Evolutionary conservation across 2,888 invertebrate species (phyloP), one percentile per base, ranked within the genome.

Genomic region (Brachyopa scutellaris): DNA sequence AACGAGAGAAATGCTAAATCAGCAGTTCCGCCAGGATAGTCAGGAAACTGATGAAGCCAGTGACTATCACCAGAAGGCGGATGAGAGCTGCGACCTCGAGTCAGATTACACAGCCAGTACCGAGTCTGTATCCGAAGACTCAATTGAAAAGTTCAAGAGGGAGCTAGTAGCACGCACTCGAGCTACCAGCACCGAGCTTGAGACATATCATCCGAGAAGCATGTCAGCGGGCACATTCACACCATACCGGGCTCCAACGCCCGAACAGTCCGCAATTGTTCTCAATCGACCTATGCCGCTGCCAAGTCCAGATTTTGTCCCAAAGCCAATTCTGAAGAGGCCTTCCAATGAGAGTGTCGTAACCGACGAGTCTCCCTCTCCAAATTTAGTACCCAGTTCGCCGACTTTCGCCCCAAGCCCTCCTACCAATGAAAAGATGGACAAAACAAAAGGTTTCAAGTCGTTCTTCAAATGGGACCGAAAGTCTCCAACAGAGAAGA

Each of bases 301-400:
- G 45, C 93, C 94, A 0, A 93, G 94, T 88, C 94, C 95, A 0
- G 94, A 93, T 88, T 93, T 94, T 86, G 90, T 94, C 29, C 96
- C 96, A 0, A 96, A 96, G 88, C 96, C 96, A 0, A 96, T 96
- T 85, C 88, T 96, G 9, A 96, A 96, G 87, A 92, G 93, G 66
- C 91, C 90, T 1, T 89, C 90, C 2, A 88, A 86, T 40, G 92
- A 92, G 84, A 86, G 88, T 23, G 89, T 91, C 45, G 85, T 89
- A 4, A 87, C 86, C 19, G 88, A 84, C 87, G 84, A 85, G 2
- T 61, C 78, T 4, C 21, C n/a, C 1, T 72, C 70, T 1, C 80
- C 80, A 8, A 38, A 15, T 9, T 36, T 49, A 8, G 42, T 15
- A 15, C 55, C 73, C 13, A 55, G 55, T 13, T 59, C 66, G 2